Percentiles rank a stretch among this genome's conserved stretches.
Evolutionary conservation across 2,113 vertebrate species (phyloP).

Genomic region (cattle (Bos taurus)): DNA sequence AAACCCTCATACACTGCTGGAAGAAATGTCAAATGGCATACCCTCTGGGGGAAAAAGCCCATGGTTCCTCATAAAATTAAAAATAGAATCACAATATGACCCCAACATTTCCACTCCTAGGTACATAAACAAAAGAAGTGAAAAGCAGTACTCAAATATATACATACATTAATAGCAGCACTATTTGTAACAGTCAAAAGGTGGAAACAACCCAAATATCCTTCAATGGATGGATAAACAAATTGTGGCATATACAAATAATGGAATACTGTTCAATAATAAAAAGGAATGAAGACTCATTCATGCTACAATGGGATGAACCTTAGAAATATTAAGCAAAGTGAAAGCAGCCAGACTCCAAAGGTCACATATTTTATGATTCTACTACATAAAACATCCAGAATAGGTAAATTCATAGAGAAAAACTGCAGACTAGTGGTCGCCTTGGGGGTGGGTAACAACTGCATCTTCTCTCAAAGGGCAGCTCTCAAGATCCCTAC

Average conservation of each 20-base stretch:
- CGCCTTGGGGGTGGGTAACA: neutral
- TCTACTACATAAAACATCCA: neutral
- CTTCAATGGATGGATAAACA: neutral
- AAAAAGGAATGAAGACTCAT: neutral
- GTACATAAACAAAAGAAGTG: neutral
- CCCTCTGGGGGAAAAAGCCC: neutral
- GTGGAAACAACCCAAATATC: neutral
- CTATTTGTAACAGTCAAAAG: neutral
- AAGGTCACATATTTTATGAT: neutral
- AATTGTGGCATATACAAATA: neutral
- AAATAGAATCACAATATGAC: neutral
- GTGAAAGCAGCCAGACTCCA: neutral
- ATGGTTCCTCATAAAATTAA: neutral
- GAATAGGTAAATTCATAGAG: neutral
- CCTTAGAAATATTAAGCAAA: neutral
- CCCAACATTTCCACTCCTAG: neutral
- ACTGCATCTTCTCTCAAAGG: neutral
- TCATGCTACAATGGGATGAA: neutral
- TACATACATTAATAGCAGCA: neutral
- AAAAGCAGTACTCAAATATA: neutral
- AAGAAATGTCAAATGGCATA: neutral
- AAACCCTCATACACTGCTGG: neutral
- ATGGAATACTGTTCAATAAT: neutral
- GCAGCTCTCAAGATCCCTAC: neutral
- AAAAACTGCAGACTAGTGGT: neutral